Percentiles rank a stretch among this genome's conserved stretches.
These are phyloP conservation scores for Fistularia commersonii DNA, from an alignment of 2,797 vertebrate species.

Conservation along the genomic window DNA sequence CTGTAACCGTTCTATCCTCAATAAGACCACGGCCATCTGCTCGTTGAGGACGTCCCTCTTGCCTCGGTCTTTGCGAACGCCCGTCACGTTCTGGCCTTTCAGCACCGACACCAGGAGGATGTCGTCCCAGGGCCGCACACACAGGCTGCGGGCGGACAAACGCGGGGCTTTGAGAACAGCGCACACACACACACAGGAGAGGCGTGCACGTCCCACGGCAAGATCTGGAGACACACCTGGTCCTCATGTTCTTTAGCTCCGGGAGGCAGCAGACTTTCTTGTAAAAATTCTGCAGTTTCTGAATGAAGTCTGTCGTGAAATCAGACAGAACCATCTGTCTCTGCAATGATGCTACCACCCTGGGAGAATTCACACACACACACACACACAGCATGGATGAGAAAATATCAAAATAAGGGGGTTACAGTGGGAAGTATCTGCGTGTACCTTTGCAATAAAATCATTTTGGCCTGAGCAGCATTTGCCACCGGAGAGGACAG, in stretches of 20 bases:
- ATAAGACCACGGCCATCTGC: conserved; percentile 57
- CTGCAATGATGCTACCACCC: conserved; percentile 47
- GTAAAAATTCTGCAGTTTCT: conserved; percentile 58
- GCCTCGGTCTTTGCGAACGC: conserved; percentile 66
- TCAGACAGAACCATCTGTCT: conserved; percentile 50
- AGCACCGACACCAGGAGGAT: conserved; percentile 72
- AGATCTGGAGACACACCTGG: conserved; percentile 39
- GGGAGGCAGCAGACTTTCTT: conserved; percentile 13
- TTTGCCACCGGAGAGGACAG: conserved; percentile 10
- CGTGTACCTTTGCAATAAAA: conserved; percentile 51
- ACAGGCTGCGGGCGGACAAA: conserved; percentile 56
- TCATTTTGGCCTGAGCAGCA: conserved; percentile 14
- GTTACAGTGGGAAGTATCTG: too few species aligned
- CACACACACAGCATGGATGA: not conserved
- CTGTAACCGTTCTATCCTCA: conserved; percentile 68
- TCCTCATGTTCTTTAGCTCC: conserved; percentile 34
- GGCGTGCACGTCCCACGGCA: not conserved
- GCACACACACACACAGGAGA: conserved; percentile 1
- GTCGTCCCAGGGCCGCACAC: conserved; percentile 73
- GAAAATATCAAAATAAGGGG: not conserved
- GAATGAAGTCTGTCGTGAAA: conserved; percentile 40
- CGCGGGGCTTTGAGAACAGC: not conserved
- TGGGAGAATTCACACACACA: conserved; percentile 21
- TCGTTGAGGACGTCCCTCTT: conserved; percentile 71
- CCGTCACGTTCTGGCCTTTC: conserved; percentile 75